phyloP scores from a whole-genome alignment of 2,888 invertebrate species.

The Zygaena filipendulae region DNA sequence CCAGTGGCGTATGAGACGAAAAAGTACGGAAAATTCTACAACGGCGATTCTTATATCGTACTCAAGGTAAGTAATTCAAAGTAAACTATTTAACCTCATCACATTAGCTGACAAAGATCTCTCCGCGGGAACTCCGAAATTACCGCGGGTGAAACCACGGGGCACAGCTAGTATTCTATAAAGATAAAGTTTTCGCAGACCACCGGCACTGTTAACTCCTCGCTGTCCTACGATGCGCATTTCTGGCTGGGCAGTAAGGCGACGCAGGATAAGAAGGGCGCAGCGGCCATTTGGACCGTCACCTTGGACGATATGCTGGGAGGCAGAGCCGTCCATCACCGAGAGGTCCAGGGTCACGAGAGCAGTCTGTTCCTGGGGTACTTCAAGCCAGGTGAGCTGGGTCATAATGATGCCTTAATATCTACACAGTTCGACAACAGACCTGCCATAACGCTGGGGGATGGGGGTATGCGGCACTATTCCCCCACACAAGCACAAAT shows the following conservation, averaged over 20 bases:
- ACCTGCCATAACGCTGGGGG: not conserved
- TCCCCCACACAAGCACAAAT: too few species aligned
- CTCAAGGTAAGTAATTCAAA: constrained; percentile 74
- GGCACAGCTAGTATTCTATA: not conserved
- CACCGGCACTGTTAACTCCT: constrained; percentile 66
- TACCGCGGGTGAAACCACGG: too few species aligned
- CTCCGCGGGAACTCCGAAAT: not conserved
- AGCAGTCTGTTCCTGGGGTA: constrained; percentile 84
- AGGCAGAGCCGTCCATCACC: constrained; percentile 86
- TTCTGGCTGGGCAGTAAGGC: constrained; percentile 91
- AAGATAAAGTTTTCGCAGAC: constrained; percentile 58
- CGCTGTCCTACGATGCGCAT: constrained; percentile 80
- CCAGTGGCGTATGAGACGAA: constrained; percentile 76
- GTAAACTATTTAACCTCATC: not conserved
- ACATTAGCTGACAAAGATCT: not conserved
- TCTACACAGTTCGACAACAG: not conserved
- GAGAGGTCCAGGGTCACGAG: constrained; percentile 91
- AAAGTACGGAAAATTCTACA: constrained; percentile 85
- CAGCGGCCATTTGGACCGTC: constrained; percentile 81
- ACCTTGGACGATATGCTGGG: constrained; percentile 87
- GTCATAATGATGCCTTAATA: too few species aligned
- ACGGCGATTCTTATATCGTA: constrained; percentile 88
- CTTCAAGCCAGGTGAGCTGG: constrained; percentile 75
- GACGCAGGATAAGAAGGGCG: constrained; percentile 79
- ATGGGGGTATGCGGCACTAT: too few species aligned